Conservation (phyloP, 2,888 invertebrate species). For the Panopea generosa region DNA sequence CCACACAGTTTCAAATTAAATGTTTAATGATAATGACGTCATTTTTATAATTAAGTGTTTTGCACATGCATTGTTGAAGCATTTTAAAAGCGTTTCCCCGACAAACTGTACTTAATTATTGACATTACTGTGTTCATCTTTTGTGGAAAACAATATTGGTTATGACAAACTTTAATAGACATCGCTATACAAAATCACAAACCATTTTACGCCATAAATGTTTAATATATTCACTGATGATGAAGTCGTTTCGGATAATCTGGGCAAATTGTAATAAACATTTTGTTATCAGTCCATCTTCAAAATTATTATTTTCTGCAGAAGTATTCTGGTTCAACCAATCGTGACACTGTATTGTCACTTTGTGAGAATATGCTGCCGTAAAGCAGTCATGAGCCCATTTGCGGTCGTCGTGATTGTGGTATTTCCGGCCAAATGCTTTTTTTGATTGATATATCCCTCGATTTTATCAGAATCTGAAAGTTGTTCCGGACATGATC, state of each 20-base stretch:
- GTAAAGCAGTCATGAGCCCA: constrained; percentile 42
- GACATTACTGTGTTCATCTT: too few species aligned
- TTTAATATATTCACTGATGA: constrained; percentile 41
- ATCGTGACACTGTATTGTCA: constrained; percentile 49
- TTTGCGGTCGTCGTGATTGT: constrained; percentile 43
- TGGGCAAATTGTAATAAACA: constrained; percentile 41
- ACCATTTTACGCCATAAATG: constrained; percentile 31
- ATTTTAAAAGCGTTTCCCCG: too few species aligned
- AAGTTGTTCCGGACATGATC: neutral
- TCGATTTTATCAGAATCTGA: neutral
- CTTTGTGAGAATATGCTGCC: constrained; percentile 36
- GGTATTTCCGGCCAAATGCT: neutral
- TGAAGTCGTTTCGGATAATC: constrained; percentile 51
- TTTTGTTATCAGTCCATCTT: constrained; percentile 34
- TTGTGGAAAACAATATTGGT: too few species aligned
- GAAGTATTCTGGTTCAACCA: constrained; percentile 41
- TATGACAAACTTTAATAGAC: too few species aligned
- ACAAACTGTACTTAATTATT: too few species aligned
- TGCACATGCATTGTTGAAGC: too few species aligned
- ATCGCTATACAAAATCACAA: constrained; percentile 27
- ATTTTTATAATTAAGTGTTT: too few species aligned
- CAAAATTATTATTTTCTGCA: constrained; percentile 27
- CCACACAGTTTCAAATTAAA: too few species aligned
- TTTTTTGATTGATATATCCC: constrained; percentile 11
- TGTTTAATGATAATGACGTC: too few species aligned